Evolutionary conservation across 1,140 invertebrate species (phyloP).

Genomic region (Catajapyx aquilonaris): DNA sequence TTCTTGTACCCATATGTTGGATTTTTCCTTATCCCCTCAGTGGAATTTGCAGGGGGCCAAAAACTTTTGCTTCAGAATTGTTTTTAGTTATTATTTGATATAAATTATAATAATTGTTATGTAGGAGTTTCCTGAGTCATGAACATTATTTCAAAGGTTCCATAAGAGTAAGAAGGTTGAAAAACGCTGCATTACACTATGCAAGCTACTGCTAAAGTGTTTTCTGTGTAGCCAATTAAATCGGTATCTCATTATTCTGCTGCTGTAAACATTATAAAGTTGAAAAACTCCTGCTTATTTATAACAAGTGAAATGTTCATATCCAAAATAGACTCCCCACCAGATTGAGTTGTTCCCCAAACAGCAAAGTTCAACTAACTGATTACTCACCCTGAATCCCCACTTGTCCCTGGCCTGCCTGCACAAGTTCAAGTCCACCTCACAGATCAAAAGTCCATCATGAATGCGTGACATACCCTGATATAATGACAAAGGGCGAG

Average conservation of each 20-base stretch:
- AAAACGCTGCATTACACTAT: not conserved
- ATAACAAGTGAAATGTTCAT: too few relatives aligned
- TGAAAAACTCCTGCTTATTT: not conserved
- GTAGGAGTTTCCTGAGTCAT: not conserved
- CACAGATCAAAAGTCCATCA: conserved; percentile 79
- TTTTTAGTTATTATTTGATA: too few relatives aligned
- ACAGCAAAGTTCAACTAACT: too few relatives aligned
- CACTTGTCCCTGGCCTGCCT: conserved; percentile 87
- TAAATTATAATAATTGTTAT: not conserved
- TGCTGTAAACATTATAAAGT: not conserved
- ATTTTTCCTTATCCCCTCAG: too few relatives aligned
- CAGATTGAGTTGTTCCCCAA: too few relatives aligned
- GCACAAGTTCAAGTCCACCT: conserved; percentile 88
- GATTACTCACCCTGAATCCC: conserved; percentile 73
- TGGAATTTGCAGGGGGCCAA: too few relatives aligned
- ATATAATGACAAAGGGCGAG: too few relatives aligned
- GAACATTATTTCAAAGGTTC: not conserved
- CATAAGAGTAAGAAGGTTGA: not conserved
- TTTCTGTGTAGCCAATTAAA: not conserved
- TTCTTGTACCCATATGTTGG: too few relatives aligned
- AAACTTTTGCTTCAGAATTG: too few relatives aligned
- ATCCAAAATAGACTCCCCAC: too few relatives aligned
- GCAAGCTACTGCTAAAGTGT: not conserved
- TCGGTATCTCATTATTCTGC: not conserved
- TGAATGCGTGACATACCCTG: conserved; percentile 64